Evolutionary conservation across 2,113 vertebrate species (phyloP).

Genomic region (Glareola pratincola): DNA sequence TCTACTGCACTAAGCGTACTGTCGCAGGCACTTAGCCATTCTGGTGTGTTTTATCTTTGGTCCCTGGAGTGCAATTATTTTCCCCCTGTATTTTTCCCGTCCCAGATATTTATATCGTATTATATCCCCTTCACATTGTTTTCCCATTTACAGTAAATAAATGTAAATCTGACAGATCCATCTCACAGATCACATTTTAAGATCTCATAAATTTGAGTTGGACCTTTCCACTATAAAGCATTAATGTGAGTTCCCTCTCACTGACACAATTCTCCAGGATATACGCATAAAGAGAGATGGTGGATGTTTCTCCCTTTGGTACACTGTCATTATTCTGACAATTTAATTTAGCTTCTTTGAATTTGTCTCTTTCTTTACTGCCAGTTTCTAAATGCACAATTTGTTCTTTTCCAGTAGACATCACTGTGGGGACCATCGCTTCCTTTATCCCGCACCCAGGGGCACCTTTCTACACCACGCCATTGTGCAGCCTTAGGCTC

Average conservation of each 20-base stretch:
- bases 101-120: background rate
- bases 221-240: background rate
- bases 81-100: background rate
- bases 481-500: background rate
- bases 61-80: background rate
- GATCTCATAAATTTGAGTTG: background rate
- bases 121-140: background rate
- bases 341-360: background rate
- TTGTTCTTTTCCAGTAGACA: background rate
- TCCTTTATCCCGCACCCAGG: background rate
- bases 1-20: background rate
- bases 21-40: background rate
- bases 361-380: background rate
- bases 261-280: background rate
- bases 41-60: background rate
- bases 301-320: background rate
- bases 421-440: background rate
- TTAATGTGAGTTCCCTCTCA: background rate
- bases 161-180: background rate
- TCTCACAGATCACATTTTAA: background rate
- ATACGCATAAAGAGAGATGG: background rate
- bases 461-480: background rate
- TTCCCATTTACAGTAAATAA: constrained; percentile 11
- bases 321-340: background rate
- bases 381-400: background rate